Percentiles rank a stretch among this genome's conserved stretches.
Evolutionary conservation across 2,888 invertebrate species (phyloP).

Genomic region (Stenodera caucasica): DNA sequence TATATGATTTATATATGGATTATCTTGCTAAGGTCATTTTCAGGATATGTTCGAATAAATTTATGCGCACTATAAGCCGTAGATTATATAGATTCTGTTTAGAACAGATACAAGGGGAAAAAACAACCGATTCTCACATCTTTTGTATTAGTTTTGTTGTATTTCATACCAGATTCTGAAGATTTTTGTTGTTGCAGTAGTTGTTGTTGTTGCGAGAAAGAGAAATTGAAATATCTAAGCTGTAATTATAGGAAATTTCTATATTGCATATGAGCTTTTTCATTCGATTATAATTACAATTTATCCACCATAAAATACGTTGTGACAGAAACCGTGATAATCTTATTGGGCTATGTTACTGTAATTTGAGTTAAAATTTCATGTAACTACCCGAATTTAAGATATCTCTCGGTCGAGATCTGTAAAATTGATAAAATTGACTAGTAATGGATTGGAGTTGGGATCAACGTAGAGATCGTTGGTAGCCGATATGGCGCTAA

Average conservation of each 20-base stretch:
- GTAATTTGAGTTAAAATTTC: too few relatives aligned
- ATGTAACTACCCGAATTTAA: not conserved
- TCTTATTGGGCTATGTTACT: too few relatives aligned
- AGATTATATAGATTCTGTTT: not conserved
- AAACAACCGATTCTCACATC: not conserved
- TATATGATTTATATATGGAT: not conserved
- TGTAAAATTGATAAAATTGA: constrained; percentile 29
- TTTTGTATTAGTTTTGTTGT: not conserved
- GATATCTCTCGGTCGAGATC: constrained; percentile 24
- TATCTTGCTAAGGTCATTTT: not conserved
- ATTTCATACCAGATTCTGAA: too few relatives aligned
- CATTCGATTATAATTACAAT: constrained; percentile 25
- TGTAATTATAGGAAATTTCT: constrained; percentile 35
- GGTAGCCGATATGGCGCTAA: constrained; percentile 28
- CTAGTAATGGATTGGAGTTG: constrained; percentile 28
- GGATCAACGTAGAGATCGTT: constrained; percentile 27
- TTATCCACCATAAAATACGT: constrained; percentile 6
- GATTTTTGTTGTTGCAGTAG: not conserved
- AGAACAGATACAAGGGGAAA: not conserved
- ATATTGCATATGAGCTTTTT: constrained; percentile 32
- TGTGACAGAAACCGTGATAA: not conserved
- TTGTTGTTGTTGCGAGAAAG: constrained; percentile 14
- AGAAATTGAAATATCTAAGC: constrained; percentile 30
- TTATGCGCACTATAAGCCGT: not conserved
- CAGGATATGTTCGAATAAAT: not conserved